These are phyloP conservation scores for Polyodon spathula DNA, from an alignment of 2,113 vertebrate species.

Conservation along the genomic window DNA sequence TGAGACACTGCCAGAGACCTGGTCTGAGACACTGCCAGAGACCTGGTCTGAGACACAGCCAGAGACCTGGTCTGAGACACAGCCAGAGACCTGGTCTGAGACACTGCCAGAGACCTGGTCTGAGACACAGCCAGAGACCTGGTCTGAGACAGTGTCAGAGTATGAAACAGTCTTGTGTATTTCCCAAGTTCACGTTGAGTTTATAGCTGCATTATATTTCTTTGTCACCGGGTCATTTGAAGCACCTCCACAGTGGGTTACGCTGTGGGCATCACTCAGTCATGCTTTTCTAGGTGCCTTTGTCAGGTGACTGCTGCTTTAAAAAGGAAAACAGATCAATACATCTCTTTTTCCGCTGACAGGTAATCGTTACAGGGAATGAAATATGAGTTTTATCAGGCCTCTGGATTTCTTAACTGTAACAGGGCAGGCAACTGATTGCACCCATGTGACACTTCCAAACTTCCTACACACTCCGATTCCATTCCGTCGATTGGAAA, in stretches of 20 bases:
- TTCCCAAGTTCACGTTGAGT: slow-evolving; percentile 51
- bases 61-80: too few species aligned
- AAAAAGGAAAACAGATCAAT: slow-evolving; percentile 77
- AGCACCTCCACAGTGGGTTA: slow-evolving; percentile 34
- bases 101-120: too few species aligned
- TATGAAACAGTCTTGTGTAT: too few species aligned
- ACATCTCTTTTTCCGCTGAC: slow-evolving; percentile 67
- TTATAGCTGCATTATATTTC: slow-evolving; percentile 43
- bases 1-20: too few species aligned
- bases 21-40: too few species aligned
- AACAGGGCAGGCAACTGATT: slow-evolving; percentile 64
- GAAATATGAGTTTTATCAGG: slow-evolving; percentile 63
- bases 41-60: too few species aligned
- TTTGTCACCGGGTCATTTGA: slow-evolving; percentile 44
- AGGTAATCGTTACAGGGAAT: slow-evolving; percentile 73
- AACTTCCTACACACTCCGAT: slow-evolving; percentile 27
- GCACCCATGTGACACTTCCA: slow-evolving; percentile 33
- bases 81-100: too few species aligned
- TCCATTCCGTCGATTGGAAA: slow-evolving; percentile 36
- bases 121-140: too few species aligned
- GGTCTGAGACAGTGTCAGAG: too few species aligned
- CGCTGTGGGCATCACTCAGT: slow-evolving; percentile 59
- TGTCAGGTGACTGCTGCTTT: slow-evolving; percentile 69
- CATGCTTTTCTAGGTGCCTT: slow-evolving; percentile 59
- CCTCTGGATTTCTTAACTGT: slow-evolving; percentile 65